Percentiles rank a stretch among this genome's conserved stretches.
These are phyloP conservation scores for Chitala chitala DNA, from an alignment of 2,113 vertebrate species.

Conservation along the genomic window DNA sequence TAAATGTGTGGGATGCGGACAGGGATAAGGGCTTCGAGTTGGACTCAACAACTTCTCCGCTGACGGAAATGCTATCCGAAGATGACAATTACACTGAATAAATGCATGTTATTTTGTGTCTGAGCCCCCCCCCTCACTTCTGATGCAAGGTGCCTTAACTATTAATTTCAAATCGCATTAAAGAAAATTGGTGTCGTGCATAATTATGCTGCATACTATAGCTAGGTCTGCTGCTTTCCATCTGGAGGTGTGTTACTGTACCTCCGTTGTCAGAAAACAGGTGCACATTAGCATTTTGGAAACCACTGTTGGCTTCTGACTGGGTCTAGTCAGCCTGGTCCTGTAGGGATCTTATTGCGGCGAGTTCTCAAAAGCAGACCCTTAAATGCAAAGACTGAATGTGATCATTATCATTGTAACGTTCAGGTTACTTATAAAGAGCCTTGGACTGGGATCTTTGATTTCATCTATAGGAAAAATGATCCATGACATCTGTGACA, in stretches of 20 bases:
- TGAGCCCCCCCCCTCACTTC: not conserved
- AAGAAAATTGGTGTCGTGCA: not conserved
- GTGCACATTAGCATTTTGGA: slow-evolving; percentile 7
- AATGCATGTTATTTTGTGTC: slow-evolving; percentile 13
- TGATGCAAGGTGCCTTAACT: not conserved
- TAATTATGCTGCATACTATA: not conserved
- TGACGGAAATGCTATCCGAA: slow-evolving; percentile 13
- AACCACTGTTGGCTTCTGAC: not conserved
- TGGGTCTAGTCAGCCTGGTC: not conserved
- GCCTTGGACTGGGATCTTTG: too few relatives aligned
- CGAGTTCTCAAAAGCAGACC: not conserved
- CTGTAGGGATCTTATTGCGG: slow-evolving; percentile 1
- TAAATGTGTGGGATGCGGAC: slow-evolving; percentile 18
- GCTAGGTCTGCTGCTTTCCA: not conserved
- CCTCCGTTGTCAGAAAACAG: not conserved
- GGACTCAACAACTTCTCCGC: slow-evolving; percentile 13
- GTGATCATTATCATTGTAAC: too few relatives aligned
- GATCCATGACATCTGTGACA: too few relatives aligned
- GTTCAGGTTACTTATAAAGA: too few relatives aligned
- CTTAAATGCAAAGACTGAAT: not conserved
- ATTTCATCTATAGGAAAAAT: too few relatives aligned
- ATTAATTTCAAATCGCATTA: slow-evolving; percentile 1
- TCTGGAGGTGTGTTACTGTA: not conserved
- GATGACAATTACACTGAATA: slow-evolving; percentile 19
- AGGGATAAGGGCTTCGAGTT: slow-evolving; percentile 12